phyloP scores from a whole-genome alignment of 2,888 invertebrate genomes.

The Blomia tropicalis region DNA sequence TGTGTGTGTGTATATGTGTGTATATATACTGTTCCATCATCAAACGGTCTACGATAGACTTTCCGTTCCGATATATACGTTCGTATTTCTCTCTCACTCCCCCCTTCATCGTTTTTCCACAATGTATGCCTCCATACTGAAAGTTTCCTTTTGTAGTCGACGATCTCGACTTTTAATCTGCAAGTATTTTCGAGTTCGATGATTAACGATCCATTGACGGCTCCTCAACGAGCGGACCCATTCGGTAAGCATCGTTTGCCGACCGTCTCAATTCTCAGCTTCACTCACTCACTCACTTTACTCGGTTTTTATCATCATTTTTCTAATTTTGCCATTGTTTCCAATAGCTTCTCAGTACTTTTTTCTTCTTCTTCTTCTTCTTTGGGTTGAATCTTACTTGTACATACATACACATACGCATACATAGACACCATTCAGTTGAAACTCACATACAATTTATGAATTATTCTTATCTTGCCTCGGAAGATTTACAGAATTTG shows the following conservation, averaged over 20 bases:
- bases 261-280: no score
- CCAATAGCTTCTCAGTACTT: not conserved
- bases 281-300: not conserved
- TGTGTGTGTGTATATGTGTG: not conserved
- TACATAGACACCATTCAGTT: no score
- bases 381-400: no score
- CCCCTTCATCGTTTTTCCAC: no score
- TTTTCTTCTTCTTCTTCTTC: not conserved
- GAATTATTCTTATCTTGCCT: slow-evolving; percentile 20
- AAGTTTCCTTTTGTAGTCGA: not conserved
- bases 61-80: no score
- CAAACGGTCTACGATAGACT: no score
- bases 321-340: slow-evolving; percentile 17
- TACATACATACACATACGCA: no score
- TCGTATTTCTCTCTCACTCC: no score
- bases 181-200: slow-evolving; percentile 4
- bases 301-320: slow-evolving; percentile 9
- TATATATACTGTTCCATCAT: not conserved
- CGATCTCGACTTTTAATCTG: slow-evolving; percentile 14
- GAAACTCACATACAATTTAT: slow-evolving; percentile 1
- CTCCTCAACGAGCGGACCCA: not conserved
- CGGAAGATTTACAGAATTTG: slow-evolving; percentile 17
- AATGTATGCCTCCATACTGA: not conserved
- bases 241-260: slow-evolving; percentile 17
- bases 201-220: slow-evolving; percentile 20